Evolutionary conservation across 2,888 invertebrate genomes (phyloP).

Genomic region (Schizaphis graminum): DNA sequence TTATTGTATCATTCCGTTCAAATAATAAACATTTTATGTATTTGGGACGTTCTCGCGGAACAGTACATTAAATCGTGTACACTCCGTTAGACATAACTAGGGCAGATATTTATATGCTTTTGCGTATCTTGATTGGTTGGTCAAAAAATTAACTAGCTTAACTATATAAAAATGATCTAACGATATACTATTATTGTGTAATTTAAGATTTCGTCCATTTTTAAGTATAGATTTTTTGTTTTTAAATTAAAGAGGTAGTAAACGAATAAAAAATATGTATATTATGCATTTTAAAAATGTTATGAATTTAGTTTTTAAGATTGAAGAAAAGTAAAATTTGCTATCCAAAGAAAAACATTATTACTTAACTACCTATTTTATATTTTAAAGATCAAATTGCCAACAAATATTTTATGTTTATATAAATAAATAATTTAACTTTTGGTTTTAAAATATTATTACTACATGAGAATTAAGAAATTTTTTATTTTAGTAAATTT

Average conservation of each 20-base stretch:
- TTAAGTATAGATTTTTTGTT: neutral
- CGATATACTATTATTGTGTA: neutral
- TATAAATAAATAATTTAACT: neutral
- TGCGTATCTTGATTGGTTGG: neutral
- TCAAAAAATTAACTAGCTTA: neutral
- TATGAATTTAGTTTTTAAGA: neutral
- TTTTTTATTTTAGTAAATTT: neutral
- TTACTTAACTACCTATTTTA: neutral
- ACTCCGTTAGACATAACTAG: neutral
- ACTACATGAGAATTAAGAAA: neutral
- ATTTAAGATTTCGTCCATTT: neutral
- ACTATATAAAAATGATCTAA: neutral
- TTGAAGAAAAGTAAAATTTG: neutral
- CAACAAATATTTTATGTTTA: neutral
- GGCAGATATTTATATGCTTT: neutral
- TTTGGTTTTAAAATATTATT: neutral
- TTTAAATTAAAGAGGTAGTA: neutral
- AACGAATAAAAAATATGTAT: neutral
- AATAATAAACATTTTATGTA: constrained; percentile 10
- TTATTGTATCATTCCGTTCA: neutral
- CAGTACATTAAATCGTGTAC: neutral
- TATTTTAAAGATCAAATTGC: neutral
- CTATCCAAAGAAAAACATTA: neutral
- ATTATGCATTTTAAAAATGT: neutral
- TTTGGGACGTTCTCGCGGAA: neutral